Base-by-base conservation (phyloP, 2,113 vertebrate genomes). In the Ceuthmochares aereus region DNA sequence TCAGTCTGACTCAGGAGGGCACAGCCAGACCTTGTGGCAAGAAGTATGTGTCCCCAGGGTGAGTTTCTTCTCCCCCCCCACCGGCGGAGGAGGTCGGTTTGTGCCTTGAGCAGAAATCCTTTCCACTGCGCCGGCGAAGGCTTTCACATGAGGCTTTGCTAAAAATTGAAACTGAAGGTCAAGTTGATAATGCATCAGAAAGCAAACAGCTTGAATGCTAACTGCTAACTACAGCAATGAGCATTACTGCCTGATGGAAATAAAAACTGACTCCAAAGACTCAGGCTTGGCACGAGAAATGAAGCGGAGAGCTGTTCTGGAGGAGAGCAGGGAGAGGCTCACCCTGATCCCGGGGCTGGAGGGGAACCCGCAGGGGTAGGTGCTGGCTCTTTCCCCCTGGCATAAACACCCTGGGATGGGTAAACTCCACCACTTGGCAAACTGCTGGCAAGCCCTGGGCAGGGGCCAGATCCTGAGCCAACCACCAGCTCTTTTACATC, bases 171-270 rank as follows among this genome's bases (percentile, higher is more conserved):
- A 90, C 66, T 93, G 94, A 95, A 96, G 96, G 96, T 97, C 96
- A 97, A 96, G 91, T 88, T 96, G 95, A 92, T 95, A 95, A 96
- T 72, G 92, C 92, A 96, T 87, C 91, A 90, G 94, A 95, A 89
- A 96, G 95, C 89, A 97, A 97, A 97, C 95, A 96, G 97, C 91
- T 95, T 97, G 97, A 96, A 89, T 75, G 93, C 95, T 89, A 94
- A 87, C 95, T 90, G 88, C 91, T 96, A 97, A 97, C 95, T 90
- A 95, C 95, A 81, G 91, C 91, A 96, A 96, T 91, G 96, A 97
- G 96, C 95, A 64, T 90, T 84, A 96, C 64, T 80, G 85, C 93
- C 94, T 93, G 93, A 95, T 73, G 92, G 96, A 97, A 96, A 97
- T 96, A 93, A 96, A 95, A 97, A 59, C 58, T 23, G 51, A 77